Percentiles rank a stretch among this genome's conserved stretches.
phyloP scores from a whole-genome alignment of 2,797 vertebrate genomes.

The Poecile montanus region DNA sequence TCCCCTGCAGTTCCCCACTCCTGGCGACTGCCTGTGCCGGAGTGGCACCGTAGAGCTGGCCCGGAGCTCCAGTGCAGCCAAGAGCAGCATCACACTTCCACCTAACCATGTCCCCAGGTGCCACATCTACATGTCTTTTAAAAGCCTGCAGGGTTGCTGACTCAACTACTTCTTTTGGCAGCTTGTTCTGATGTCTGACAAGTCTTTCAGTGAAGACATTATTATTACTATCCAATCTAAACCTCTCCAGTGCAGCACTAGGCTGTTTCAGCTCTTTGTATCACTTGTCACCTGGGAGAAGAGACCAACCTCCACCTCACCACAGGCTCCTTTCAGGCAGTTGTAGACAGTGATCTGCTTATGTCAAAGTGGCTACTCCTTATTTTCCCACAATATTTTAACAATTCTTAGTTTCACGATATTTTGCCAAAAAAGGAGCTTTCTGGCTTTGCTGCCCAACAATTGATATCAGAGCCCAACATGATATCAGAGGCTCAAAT shows the following conservation, averaged over 20 bases:
- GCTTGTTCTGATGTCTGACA: not conserved
- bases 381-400: not conserved
- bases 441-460: not conserved
- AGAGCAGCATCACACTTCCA: not conserved
- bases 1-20: no score
- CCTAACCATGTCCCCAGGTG: not conserved
- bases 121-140: not conserved
- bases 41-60: no score
- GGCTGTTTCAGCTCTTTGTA: fast-evolving
- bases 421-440: not conserved
- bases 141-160: not conserved
- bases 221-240: not conserved
- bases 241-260: not conserved
- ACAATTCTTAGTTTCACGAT: not conserved
- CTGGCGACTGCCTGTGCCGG: no score
- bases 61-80: no score
- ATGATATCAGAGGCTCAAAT: not conserved
- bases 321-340: not conserved
- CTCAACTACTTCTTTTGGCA: not conserved
- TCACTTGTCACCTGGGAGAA: not conserved
- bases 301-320: fast-evolving
- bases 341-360: not conserved
- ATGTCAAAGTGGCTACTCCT: not conserved
- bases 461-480: not conserved
- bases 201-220: not conserved